Conservation (phyloP, 2,797 vertebrate species). For the Furcifer pardalis region DNA sequence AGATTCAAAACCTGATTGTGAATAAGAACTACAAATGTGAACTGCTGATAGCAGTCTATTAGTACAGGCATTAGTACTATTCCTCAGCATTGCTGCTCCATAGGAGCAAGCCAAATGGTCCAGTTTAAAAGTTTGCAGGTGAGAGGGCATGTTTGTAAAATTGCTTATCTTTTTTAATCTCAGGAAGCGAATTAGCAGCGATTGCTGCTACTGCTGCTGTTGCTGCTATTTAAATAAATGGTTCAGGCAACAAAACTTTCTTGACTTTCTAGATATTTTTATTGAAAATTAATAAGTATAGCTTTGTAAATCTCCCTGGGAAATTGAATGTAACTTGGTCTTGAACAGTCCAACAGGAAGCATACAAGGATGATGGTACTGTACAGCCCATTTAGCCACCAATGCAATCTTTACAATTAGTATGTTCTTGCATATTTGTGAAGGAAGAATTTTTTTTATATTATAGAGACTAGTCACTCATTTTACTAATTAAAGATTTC, state of each 20-base stretch:
- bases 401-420: constrained; percentile 22
- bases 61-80: neutral
- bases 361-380: neutral
- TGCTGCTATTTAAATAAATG: neutral
- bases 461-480: constrained; percentile 16
- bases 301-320: constrained; percentile 13
- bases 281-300: constrained; percentile 11
- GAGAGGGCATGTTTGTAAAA: too few relatives aligned
- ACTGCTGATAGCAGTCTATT: constrained; percentile 47
- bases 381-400: neutral
- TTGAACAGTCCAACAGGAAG: constrained; percentile 38
- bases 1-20: constrained; percentile 41
- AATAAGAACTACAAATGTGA: constrained; percentile 50
- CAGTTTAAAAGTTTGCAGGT: too few relatives aligned
- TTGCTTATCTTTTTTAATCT: too few relatives aligned
- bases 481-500: constrained; percentile 34
- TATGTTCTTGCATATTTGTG: neutral
- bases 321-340: constrained; percentile 30
- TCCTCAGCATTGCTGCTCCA: too few relatives aligned
- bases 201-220: too few relatives aligned
- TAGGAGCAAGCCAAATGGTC: too few relatives aligned
- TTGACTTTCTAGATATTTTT: constrained; percentile 45
- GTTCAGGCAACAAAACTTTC: constrained; percentile 29
- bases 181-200: too few relatives aligned
- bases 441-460: neutral